A percentile compares a stretch with the other conserved stretches of the same genome.
Conservation (phyloP, 1,140 invertebrate genomes). For the Adelges cooleyi region DNA sequence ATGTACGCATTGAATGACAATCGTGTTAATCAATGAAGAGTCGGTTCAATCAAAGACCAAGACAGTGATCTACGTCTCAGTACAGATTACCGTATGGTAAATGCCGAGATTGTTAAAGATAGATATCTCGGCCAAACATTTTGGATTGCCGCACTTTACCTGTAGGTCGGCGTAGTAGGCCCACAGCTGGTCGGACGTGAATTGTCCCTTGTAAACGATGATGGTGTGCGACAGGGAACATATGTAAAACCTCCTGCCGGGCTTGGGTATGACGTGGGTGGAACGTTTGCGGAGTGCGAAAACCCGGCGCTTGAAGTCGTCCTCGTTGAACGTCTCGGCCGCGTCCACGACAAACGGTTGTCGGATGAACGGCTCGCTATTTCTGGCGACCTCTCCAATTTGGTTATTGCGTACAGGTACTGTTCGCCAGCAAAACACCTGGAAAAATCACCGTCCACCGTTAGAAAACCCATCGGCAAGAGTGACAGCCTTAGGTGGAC, state of each 20-base stretch:
- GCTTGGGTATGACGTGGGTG: conserved; percentile 72
- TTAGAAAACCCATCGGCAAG: too few relatives aligned
- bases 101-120: too few relatives aligned
- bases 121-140: too few relatives aligned
- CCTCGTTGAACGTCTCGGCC: conserved; percentile 50
- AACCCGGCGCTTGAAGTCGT: conserved; percentile 52
- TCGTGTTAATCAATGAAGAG: too few relatives aligned
- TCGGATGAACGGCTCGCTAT: conserved; percentile 88
- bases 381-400: conserved; percentile 81
- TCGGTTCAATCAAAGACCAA: too few relatives aligned
- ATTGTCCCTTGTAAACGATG: conserved; percentile 94
- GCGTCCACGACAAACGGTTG: conserved; percentile 83
- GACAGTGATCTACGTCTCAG: too few relatives aligned
- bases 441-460: conserved; percentile 3
- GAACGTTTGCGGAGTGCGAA: conserved; percentile 87
- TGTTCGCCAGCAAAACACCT: conserved; percentile 82
- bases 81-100: too few relatives aligned
- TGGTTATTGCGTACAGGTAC: conserved; percentile 73
- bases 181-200: conserved; percentile 94
- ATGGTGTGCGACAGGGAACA: conserved; percentile 84
- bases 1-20: too few relatives aligned
- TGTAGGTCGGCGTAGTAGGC: conserved; percentile 60
- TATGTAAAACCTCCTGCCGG: conserved; percentile 85
- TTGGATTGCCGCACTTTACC: conserved; percentile 37
- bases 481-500: too few relatives aligned